These are phyloP conservation scores for Ametastegia equiseti DNA, from an alignment of 2,888 invertebrate species.

Conservation along the genomic window DNA sequence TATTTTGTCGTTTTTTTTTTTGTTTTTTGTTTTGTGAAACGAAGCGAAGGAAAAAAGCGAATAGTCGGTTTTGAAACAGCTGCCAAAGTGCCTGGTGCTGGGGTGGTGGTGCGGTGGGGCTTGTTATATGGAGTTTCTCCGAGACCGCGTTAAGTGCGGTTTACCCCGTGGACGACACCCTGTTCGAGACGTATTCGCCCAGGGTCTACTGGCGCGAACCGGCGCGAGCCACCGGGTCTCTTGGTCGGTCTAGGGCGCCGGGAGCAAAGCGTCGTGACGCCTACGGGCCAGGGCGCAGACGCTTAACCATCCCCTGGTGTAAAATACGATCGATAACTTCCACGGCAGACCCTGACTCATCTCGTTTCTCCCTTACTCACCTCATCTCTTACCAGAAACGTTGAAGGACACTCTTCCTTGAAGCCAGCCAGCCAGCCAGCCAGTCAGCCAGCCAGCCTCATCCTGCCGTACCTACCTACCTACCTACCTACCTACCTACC, in stretches of 20 bases:
- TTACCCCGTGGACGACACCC: constrained; percentile 48
- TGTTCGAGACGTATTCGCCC: constrained; percentile 55
- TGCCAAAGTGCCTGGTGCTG: not conserved
- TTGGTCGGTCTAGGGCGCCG: constrained; percentile 48
- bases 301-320: constrained; percentile 51
- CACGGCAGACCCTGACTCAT: constrained; percentile 45
- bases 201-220: constrained; percentile 66
- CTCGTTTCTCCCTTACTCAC: constrained; percentile 37
- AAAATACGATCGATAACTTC: constrained; percentile 36
- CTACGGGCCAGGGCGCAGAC: constrained; percentile 61
- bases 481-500: constrained; percentile 58
- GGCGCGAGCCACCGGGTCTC: constrained; percentile 49
- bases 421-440: constrained; percentile 42
- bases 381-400: constrained; percentile 24
- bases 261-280: constrained; percentile 50
- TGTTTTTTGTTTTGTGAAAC: not conserved
- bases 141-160: constrained; percentile 21
- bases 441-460: constrained; percentile 32
- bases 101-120: not conserved
- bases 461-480: constrained; percentile 49
- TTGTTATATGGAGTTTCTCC: not conserved
- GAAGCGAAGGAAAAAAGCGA: too few relatives aligned
- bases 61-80: not conserved
- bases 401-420: constrained; percentile 43
- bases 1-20: not conserved